These are phyloP conservation scores for Monochamus alternatus DNA, from an alignment of 2,888 invertebrate genomes.

Conservation along the genomic window DNA sequence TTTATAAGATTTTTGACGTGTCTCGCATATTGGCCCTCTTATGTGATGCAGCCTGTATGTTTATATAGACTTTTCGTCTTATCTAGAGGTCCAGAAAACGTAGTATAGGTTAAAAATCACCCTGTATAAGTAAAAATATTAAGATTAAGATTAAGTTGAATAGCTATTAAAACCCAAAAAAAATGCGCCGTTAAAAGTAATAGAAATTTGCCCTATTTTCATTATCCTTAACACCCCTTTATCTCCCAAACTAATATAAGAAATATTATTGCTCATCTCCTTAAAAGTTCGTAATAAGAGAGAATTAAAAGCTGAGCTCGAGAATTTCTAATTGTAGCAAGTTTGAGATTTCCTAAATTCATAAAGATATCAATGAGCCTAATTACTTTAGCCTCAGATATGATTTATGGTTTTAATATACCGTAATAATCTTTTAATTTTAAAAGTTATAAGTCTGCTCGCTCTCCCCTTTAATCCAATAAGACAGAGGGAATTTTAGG, in stretches of 20 bases:
- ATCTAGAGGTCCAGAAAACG: too few species aligned
- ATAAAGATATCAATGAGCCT: slow-evolving; percentile 67
- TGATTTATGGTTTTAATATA: slow-evolving; percentile 65
- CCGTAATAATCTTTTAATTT: slow-evolving; percentile 59
- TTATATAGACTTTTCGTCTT: too few species aligned
- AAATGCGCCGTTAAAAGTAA: not conserved
- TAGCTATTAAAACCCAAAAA: not conserved
- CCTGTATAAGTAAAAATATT: too few species aligned
- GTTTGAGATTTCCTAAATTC: slow-evolving; percentile 65
- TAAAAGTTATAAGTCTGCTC: slow-evolving; percentile 55
- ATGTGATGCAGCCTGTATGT: too few species aligned
- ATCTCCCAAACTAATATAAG: slow-evolving; percentile 43
- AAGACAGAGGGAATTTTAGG: slow-evolving; percentile 22
- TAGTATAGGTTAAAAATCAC: too few species aligned
- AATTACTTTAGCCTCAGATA: slow-evolving; percentile 61
- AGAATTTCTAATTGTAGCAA: slow-evolving; percentile 62
- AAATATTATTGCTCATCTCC: slow-evolving; percentile 42
- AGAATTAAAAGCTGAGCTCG: slow-evolving; percentile 47
- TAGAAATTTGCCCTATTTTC: slow-evolving; percentile 25
- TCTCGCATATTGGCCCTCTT: too few species aligned
- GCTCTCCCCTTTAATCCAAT: slow-evolving; percentile 34
- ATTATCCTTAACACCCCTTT: slow-evolving; percentile 21
- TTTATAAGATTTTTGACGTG: too few species aligned
- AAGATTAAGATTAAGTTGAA: not conserved
- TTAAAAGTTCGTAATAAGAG: slow-evolving; percentile 54